phyloP scores from a whole-genome alignment of 1,140 invertebrate genomes.

The Drosophila littoralis region DNA sequence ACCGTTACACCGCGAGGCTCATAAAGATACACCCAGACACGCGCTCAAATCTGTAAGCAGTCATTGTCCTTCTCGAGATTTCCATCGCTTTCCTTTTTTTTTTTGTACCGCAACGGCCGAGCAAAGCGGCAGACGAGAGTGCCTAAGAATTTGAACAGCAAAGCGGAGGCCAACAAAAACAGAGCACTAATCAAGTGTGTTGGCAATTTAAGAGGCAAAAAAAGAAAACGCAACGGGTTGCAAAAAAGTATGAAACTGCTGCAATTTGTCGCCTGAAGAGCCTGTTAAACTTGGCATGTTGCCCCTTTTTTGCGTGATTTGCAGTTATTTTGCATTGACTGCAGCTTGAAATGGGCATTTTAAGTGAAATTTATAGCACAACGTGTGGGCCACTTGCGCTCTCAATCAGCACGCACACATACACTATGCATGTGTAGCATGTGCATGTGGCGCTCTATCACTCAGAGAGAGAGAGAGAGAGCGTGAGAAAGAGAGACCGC shows the following conservation, averaged over 20 bases:
- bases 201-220: background rate
- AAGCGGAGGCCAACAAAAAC: slow-evolving; percentile 50
- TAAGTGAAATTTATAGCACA: slow-evolving; percentile 36
- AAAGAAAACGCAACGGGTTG: slow-evolving; percentile 4
- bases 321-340: slow-evolving; percentile 47
- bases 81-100: slow-evolving; percentile 5
- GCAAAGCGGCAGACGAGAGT: background rate
- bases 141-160: slow-evolving; percentile 34
- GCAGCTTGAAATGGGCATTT: slow-evolving; percentile 32
- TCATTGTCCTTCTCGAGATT: slow-evolving; percentile 8
- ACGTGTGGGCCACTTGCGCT: slow-evolving; percentile 2
- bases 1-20: background rate
- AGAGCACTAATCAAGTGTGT: slow-evolving; percentile 7
- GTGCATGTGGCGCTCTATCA: slow-evolving; percentile 1
- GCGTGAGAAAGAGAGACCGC: background rate
- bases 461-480: background rate
- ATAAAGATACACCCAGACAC: background rate
- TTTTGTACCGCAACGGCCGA: background rate
- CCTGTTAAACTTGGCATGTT: slow-evolving; percentile 9
- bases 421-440: background rate
- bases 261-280: slow-evolving; percentile 6
- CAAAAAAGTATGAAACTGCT: slow-evolving; percentile 11
- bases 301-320: slow-evolving; percentile 27
- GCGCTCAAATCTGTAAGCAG: background rate
- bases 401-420: slow-evolving; percentile 1